phyloP scores from a whole-genome alignment of 1,140 invertebrate species.

The Drosophila orena region DNA sequence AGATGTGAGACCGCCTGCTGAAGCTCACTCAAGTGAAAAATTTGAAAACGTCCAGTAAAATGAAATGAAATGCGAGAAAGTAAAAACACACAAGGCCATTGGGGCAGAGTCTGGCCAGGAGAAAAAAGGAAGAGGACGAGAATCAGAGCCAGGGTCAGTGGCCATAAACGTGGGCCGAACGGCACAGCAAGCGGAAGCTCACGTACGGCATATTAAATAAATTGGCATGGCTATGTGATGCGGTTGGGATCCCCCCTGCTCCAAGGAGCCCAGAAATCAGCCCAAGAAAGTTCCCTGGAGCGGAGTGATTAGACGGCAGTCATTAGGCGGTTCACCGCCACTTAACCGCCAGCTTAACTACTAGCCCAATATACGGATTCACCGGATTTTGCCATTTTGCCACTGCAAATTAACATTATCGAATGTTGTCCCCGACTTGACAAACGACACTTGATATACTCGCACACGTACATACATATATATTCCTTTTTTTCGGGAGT shows the following conservation, averaged over 20 bases:
- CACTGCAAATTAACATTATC: constrained; percentile 28
- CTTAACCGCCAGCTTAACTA: constrained; percentile 20
- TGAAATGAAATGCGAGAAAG: constrained; percentile 63
- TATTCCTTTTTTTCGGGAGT: constrained; percentile 2
- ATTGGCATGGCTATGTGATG: constrained; percentile 72
- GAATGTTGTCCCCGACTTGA: constrained; percentile 11
- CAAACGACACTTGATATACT: constrained; percentile 11
- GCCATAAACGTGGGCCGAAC: constrained; percentile 34
- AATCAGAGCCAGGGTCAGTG: constrained; percentile 14
- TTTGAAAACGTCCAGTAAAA: constrained; percentile 80
- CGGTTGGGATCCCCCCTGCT: constrained; percentile 39
- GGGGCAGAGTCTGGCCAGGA: neutral
- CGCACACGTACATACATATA: no score
- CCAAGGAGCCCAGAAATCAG: neutral
- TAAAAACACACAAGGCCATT: constrained; percentile 21
- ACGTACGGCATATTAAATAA: constrained; percentile 83
- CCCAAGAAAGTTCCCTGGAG: constrained; percentile 13
- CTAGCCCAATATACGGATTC: constrained; percentile 13
- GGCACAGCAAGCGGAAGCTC: constrained; percentile 54
- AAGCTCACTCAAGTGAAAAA: constrained; percentile 75
- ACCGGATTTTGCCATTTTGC: constrained; percentile 1
- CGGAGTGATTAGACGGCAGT: constrained; percentile 42
- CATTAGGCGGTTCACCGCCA: constrained; percentile 32
- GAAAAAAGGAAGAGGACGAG: constrained; percentile 1
- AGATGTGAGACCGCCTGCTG: constrained; percentile 63